Evolutionary conservation across 2,113 vertebrate genomes (phyloP).

Genomic region (Eonycteris spelaea): DNA sequence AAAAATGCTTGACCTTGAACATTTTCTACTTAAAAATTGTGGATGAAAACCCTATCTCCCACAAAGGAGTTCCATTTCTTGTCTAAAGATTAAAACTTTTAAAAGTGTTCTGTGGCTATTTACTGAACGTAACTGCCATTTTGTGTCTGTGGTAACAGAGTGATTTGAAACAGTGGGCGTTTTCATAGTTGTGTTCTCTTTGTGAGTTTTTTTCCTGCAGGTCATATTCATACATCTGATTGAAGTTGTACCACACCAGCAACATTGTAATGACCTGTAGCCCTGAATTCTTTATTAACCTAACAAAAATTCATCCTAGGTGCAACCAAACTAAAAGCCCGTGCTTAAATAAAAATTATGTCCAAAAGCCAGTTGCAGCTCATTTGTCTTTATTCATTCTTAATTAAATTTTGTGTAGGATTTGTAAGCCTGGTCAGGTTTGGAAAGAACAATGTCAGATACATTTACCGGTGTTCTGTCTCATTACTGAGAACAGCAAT

Average conservation of each 20-base stretch:
- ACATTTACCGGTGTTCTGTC: neutral
- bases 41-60: conserved; percentile 73
- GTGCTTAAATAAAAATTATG: conserved; percentile 86
- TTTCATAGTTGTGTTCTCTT: conserved; percentile 85
- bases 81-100: conserved; percentile 69
- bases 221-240: conserved; percentile 83
- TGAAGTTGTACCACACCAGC: conserved; percentile 84
- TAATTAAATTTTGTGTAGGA: neutral
- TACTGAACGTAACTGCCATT: conserved; percentile 87
- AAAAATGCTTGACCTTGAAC: conserved; percentile 82
- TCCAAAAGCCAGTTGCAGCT: conserved; percentile 69
- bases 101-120: conserved; percentile 81
- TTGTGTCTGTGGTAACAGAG: conserved; percentile 87
- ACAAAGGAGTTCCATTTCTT: conserved; percentile 75
- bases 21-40: conserved; percentile 83
- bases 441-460: neutral
- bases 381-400: conserved; percentile 32
- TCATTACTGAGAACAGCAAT: neutral
- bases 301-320: conserved; percentile 80
- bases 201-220: conserved; percentile 83
- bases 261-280: conserved; percentile 79
- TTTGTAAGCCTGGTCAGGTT: neutral
- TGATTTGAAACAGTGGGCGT: conserved; percentile 85
- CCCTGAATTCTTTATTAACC: conserved; percentile 78
- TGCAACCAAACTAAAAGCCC: conserved; percentile 80